phyloP scores from a whole-genome alignment of 2,797 vertebrate genomes.

The Hirundo rustica region DNA sequence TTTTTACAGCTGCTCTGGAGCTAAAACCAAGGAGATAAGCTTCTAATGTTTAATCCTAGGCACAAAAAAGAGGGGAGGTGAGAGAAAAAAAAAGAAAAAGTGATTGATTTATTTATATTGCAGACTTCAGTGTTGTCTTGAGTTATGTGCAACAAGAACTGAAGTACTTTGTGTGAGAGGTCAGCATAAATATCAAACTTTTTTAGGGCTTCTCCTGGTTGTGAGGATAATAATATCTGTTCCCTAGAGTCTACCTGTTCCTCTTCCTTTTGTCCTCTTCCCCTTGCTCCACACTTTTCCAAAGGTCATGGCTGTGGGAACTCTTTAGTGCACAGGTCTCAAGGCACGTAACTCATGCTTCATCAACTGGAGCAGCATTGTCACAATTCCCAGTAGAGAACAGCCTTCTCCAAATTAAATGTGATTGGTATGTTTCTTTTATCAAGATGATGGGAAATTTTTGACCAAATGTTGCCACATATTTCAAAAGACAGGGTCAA shows the following conservation, averaged over 20 bases:
- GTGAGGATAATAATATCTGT: background rate
- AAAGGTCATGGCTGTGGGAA: slow-evolving; percentile 21
- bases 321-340: background rate
- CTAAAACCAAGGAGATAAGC: slow-evolving; percentile 8
- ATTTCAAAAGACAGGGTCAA: background rate
- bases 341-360: background rate
- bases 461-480: background rate
- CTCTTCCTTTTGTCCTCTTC: slow-evolving; percentile 22
- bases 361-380: background rate
- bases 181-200: background rate
- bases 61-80: background rate
- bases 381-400: background rate
- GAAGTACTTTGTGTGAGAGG: background rate
- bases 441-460: background rate
- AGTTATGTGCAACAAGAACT: background rate
- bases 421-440: background rate
- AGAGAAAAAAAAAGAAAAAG: background rate
- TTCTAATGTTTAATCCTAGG: background rate
- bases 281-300: background rate
- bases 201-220: background rate
- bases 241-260: slow-evolving; percentile 25
- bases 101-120: background rate
- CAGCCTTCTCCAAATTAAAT: background rate
- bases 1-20: slow-evolving; percentile 18
- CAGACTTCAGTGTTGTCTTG: background rate